phyloP scores from a whole-genome alignment of 2,113 vertebrate species.

The Ceratotherium simum region DNA sequence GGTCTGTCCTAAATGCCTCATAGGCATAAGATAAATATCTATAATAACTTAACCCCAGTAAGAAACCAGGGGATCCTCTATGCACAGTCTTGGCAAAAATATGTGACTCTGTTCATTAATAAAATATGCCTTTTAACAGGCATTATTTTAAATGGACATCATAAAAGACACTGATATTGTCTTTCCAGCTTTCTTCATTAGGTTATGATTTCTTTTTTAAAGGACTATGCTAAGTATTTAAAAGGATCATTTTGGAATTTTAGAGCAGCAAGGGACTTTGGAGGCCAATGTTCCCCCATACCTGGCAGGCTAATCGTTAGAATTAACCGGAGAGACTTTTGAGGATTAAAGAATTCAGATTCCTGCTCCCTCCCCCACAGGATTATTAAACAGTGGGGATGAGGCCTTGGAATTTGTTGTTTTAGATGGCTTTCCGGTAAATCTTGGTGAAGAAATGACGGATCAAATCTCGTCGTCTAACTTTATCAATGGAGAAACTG shows the following conservation, averaged over 20 bases:
- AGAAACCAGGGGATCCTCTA: not conserved
- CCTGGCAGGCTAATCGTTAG: not conserved
- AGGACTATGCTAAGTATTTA: not conserved
- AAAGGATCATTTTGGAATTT: not conserved
- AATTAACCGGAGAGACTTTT: not conserved
- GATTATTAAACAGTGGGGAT: not conserved
- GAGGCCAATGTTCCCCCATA: not conserved
- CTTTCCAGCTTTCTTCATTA: not conserved
- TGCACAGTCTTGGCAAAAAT: not conserved
- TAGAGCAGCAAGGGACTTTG: not conserved
- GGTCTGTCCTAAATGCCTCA: not conserved
- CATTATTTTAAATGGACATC: not conserved
- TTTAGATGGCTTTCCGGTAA: not conserved
- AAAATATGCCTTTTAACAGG: not conserved
- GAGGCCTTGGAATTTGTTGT: not conserved
- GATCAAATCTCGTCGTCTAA: not conserved
- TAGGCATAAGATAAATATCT: not conserved
- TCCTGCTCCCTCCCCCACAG: not conserved
- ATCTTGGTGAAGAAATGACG: not conserved
- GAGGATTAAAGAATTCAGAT: not conserved
- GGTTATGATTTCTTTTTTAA: not conserved
- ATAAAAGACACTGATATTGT: not conserved
- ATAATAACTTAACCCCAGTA: not conserved
- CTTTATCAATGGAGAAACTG: not conserved
- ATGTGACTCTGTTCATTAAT: not conserved